A percentile compares a stretch with the other conserved stretches of the same genome.
These are phyloP conservation scores for Galago senegalensis DNA, from an alignment of 2,797 vertebrate species.

Conservation along the genomic window DNA sequence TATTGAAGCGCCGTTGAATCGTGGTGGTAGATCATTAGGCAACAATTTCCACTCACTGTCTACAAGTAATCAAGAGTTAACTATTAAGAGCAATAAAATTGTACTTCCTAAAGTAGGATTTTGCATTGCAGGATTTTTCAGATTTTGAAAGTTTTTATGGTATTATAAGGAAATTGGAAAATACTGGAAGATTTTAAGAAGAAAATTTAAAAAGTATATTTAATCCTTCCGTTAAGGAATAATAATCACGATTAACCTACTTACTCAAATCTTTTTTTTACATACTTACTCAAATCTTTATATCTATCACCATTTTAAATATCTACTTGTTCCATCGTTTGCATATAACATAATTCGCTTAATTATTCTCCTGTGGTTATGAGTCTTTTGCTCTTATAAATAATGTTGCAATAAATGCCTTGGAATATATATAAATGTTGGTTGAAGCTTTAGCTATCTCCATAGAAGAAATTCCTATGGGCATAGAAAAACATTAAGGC, in stretches of 20 bases:
- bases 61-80: not conserved
- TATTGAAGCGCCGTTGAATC: not conserved
- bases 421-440: not conserved
- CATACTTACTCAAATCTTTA: constrained; percentile 3
- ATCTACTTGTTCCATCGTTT: not conserved
- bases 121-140: not conserved
- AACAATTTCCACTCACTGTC: not conserved
- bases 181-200: constrained; percentile 11
- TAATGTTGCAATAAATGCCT: constrained; percentile 3
- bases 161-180: constrained; percentile 38
- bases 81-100: not conserved
- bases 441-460: constrained; percentile 19
- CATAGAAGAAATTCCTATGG: constrained; percentile 3
- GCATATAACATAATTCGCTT: not conserved
- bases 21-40: not conserved
- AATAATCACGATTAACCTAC: not conserved
- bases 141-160: constrained; percentile 11
- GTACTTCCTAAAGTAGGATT: not conserved
- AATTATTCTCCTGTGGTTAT: constrained; percentile 29
- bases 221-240: not conserved
- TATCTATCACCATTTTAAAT: not conserved
- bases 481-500: not conserved
- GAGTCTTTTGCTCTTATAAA: not conserved
- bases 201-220: not conserved
- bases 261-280: not conserved